Evolutionary conservation across 2,888 invertebrate species (phyloP), one percentile per base, ranked within the genome.

Genomic region (Habroteleia sp.): DNA sequence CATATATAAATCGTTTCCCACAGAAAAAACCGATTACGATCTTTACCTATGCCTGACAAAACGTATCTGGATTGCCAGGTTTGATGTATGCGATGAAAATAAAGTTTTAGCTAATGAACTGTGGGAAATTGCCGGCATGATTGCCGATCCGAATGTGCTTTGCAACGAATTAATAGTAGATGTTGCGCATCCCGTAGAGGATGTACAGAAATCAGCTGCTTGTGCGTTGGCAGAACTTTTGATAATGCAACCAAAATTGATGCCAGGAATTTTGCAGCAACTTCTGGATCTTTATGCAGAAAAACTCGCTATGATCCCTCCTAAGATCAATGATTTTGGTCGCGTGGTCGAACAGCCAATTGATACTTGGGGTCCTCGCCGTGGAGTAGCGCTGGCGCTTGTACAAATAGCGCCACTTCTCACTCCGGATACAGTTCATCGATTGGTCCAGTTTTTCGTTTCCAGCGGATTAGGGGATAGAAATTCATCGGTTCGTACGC

Each of bases 301-400:
- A 17, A 94, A 94, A 83, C 89, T 96, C 63, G 92, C 93, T 79
- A 91, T 95, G 91, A 94, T 96, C 82, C 96, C 96, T 7, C 94
- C 96, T 0, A 92, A 93, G 85, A 89, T 96, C 78, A 98, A 99
- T 89, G 94, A 95, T 86, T 97, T 99, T 89, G 98, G 98, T 7
- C 93, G 99, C 77, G 93, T 95, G 85, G 91, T 96, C 29, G 94
- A 94, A 82, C 93, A 93, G 79, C 93, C 96, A 0, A 91, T 95
- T 58, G 99, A 99, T 89, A 93, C 94, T 81, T 99, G 97, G 97
- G 94, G 93, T 76, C 94, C 95, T 3, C 91, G 99, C 68, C 92
- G 95, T 80, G 99, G 99, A 48, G 94, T 95, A 14, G 98, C 96
- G 4, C 90, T 96, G 75, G 95, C 95, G 4, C 90, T 98, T 72